Evolutionary conservation across 2,797 vertebrate species (phyloP), one percentile per base, ranked within the genome.

Genomic region (Gallirallus australis): DNA sequence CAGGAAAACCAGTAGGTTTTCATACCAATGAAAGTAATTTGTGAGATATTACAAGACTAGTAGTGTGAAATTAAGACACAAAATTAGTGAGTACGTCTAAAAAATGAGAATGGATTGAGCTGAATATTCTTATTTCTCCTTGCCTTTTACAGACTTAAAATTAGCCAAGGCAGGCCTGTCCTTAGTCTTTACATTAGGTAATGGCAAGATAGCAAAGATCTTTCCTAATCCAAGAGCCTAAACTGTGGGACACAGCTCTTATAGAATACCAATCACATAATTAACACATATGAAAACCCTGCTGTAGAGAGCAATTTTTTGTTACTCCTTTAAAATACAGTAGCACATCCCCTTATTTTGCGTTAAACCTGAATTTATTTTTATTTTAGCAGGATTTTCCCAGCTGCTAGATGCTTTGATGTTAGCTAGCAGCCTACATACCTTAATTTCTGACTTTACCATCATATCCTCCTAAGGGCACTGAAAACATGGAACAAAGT

Each of bases 401-500:
- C 42, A 84, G 50, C 40, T 83, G 31, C 48, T 40, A 37, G 12
- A 37, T 57, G 12, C 7, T 86, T 57, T 71, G 48, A 23, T 71
- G 18, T 25, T 65, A 68, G 31, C 18, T 75, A 78, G 23, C 6
- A 79, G 48, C 17, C 57, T 65, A 11, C 6, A 40, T 47, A n/a
- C n/a, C 52, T 79, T 66, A 53, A 24, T 31, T 57, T 64, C 33
- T 1, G 1, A 16, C 24, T 52, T 66, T 5, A 66, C n/a, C 8
- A n/a, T 23, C 0, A 0, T 30, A 11, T 13, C 45, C 21, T 45
- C 19, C 10, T 45, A 31, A 12, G 27, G 30, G 5, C 53, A 47
- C 57, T 31, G 31, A 52, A 23, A 15, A 20, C 48, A 70, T 30
- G 39, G 39, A 40, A 40, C 30, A 50, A 23, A 24, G 3, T 31